These are phyloP conservation scores for Carapus acus DNA, from an alignment of 2,797 vertebrate species.

Conservation along the genomic window DNA sequence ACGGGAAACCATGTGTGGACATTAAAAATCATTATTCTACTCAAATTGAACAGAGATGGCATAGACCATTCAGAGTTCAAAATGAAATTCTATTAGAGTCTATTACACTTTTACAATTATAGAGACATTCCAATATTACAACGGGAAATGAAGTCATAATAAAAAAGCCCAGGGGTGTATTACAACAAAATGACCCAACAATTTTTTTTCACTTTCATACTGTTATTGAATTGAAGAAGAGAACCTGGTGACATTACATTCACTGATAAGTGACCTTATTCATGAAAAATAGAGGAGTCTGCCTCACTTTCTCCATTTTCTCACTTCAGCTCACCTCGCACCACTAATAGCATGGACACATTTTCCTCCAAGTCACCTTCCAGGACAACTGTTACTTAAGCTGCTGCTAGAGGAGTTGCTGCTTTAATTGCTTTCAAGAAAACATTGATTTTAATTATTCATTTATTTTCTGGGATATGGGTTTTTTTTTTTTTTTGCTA, in stretches of 20 bases:
- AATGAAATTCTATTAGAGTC: constrained; percentile 99
- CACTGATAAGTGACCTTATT: constrained; percentile 93
- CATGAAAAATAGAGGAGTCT: constrained; percentile 74
- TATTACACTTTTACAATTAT: constrained; percentile 99
- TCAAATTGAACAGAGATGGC: constrained; percentile 96
- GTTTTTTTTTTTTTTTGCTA: constrained; percentile 62
- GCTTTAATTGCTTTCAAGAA: constrained; percentile 74
- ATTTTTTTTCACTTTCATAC: constrained; percentile 84
- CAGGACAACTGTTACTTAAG: constrained; percentile 61
- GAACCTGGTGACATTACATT: constrained; percentile 87
- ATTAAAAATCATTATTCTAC: constrained; percentile 99
- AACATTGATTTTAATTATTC: constrained; percentile 71
- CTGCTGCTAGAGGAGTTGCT: constrained; percentile 62
- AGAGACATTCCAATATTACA: constrained; percentile 99
- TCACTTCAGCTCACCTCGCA: constrained; percentile 44
- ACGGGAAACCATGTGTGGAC: constrained; percentile 99
- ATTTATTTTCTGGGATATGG: constrained; percentile 65
- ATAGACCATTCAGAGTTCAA: constrained; percentile 93
- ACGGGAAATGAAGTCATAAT: constrained; percentile 99
- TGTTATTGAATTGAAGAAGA: constrained; percentile 90
- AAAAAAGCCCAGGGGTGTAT: constrained; percentile 99
- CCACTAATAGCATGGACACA: constrained; percentile 40
- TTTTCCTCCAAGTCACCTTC: constrained; percentile 57
- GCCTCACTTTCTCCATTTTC: constrained; percentile 61
- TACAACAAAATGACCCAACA: constrained; percentile 96